Conservation (phyloP, 2,113 vertebrate genomes). For the Gallinago jamesoni region DNA sequence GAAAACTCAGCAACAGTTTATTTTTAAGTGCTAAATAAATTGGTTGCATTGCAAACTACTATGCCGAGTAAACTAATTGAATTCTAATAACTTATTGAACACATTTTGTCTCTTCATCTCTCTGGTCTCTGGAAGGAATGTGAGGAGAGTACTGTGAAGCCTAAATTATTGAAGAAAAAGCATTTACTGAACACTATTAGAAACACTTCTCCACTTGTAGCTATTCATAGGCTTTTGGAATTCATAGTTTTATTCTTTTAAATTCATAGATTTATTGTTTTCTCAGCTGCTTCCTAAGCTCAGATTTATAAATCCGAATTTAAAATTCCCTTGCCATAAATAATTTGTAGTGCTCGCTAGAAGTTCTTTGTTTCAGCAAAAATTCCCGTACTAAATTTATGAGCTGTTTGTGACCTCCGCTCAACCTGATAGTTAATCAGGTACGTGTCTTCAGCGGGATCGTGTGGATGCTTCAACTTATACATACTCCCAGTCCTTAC, state of each 20-base stretch:
- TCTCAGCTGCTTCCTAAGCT: not conserved
- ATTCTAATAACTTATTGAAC: not conserved
- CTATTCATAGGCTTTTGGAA: not conserved
- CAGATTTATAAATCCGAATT: not conserved
- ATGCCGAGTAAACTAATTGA: not conserved
- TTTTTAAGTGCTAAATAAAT: not conserved
- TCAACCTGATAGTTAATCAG: not conserved
- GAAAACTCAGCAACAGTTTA: not conserved
- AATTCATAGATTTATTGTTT: not conserved
- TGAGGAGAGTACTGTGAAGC: not conserved
- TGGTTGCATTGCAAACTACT: not conserved
- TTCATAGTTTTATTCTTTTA: not conserved
- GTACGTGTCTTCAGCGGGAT: not conserved
- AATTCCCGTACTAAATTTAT: not conserved
- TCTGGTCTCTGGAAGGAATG: not conserved
- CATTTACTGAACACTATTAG: not conserved
- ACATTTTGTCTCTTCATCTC: not conserved
- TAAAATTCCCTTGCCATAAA: not conserved
- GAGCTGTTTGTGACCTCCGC: not conserved
- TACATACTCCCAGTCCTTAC: not conserved
- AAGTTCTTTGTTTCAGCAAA: not conserved
- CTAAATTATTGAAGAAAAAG: constrained; percentile 1
- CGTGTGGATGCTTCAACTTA: not conserved
- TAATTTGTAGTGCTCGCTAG: not conserved
- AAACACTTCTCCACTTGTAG: not conserved